Evolutionary conservation across 2,797 vertebrate genomes (phyloP), one percentile per base, ranked within the genome.

Genomic region (Erpetoichthys calabaricus): DNA sequence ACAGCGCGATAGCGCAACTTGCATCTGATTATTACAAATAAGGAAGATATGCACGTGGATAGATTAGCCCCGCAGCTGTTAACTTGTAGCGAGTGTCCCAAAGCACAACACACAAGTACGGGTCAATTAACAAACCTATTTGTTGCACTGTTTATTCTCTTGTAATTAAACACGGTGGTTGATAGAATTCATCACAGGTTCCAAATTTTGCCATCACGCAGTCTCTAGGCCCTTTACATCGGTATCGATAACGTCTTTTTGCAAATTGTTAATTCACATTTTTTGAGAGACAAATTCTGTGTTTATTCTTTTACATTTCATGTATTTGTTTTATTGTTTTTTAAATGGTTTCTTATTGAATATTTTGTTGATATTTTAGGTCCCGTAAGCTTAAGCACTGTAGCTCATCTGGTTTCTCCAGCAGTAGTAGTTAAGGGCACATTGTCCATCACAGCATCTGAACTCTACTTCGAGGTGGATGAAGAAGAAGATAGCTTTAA

Each of bases 391-490:
- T 64, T 99, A 64, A 94, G 91, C 79, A 88, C 91, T 53, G 73
- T 84, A n/a, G 94, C 90, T 43, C 91, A 98, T 78, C 86, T 99
- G 63, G 87, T 99, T 72, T 88, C 91, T 68, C 93, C 93, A 58
- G 93, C 91, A 0, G 76, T 72, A 25, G 88, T 91, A 60, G 78
- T 91, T 70, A 94, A 74, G 75, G 96, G 96, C 59, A 96, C 88
- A 53, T 81, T 99, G 76, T 99, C 94, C 69, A 79, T 98, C 82
- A 99, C 91, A 63, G 75, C 87, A 68, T 91, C 89, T 47, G 96
- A 98, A 79, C 86, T 99, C 66, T 99, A 88, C 86, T 99, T 99
- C 70, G 94, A 98, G 79, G 95, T 98, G 75, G 94, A 99, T 65
- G 96, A 99, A 74, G 96, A 98, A 63, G 92, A 98, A 62, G 75